Base-by-base conservation (phyloP, 2,113 vertebrate genomes). In the Gymnobelideus leadbeateri region DNA sequence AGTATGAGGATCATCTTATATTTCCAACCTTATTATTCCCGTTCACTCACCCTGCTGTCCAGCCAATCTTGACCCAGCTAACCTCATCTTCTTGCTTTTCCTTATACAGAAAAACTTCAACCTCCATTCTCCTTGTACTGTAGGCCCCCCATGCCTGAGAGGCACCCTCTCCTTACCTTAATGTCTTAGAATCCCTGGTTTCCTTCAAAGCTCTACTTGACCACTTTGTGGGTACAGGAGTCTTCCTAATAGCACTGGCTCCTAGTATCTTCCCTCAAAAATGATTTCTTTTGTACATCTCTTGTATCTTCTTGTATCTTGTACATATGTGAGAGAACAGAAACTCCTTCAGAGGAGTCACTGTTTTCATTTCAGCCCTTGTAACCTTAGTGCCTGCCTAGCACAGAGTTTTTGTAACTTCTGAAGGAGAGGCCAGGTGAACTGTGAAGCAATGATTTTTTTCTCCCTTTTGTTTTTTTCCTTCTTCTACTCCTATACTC, bases 321-420 rank as follows among this genome's bases (percentile, higher is more conserved):
- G 61, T 37, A 37, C 23, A 84, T 23, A 43, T 43, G 19, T 23
- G n/a, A 43, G 68, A 84, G 7, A 23, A 77, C 1, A 77, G 61
- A 77, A 77, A 19, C 19, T 23, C n/a, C 68, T 21, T 84, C n/a
- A 84, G 68, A 84, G 68, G 6, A 23, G 7, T 84, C 37, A 43
- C n/a, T 84, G 16, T 43, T 43, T 49, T 84, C 19, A 84, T 84
- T 84, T 84, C 37, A 23, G 19, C 16, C 68, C 68, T 43, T 21
- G 0, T 84, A 21, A 43, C n/a, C n/a, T 5, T 43, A 21, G 5
- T 43, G n/a, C 7, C 68, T 43, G 6, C 37, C 68, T 84, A 43
- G n/a, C n/a, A 43, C n/a, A 23, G 68, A 57, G 19, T 68, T 89
- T 28, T n/a, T n/a, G n/a, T 77, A 89, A 92, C 89, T 92, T 96